These are phyloP conservation scores for Lochmaea capreae DNA, from an alignment of 2,888 invertebrate species.

Conservation along the genomic window DNA sequence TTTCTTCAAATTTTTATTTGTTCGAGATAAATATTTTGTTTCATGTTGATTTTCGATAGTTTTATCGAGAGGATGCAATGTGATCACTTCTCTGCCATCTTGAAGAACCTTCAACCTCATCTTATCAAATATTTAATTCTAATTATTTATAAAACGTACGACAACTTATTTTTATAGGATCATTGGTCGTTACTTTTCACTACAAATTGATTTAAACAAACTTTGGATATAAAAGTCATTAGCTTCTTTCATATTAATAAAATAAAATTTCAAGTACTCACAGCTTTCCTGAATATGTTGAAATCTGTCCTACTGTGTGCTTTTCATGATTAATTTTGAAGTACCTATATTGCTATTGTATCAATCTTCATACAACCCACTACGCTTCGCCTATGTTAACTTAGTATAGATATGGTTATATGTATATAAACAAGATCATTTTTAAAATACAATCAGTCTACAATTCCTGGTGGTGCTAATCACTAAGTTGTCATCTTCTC, in stretches of 20 bases:
- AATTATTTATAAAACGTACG: background rate
- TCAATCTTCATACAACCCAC: background rate
- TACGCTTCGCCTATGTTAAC: background rate
- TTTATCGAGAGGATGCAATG: slow-evolving; percentile 11
- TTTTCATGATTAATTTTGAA: background rate
- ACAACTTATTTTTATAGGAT: background rate
- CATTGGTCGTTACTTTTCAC: background rate
- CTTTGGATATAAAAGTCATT: too few relatives aligned
- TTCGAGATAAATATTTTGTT: slow-evolving; percentile 14
- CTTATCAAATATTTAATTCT: background rate
- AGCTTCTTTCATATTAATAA: too few relatives aligned
- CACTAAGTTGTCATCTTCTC: background rate
- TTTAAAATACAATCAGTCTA: slow-evolving; percentile 21
- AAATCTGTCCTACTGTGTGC: background rate
- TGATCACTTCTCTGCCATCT: slow-evolving; percentile 4
- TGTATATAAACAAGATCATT: slow-evolving; percentile 23
- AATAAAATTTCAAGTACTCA: too few relatives aligned
- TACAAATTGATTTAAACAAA: too few relatives aligned
- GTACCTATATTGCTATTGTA: background rate
- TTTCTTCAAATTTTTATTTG: slow-evolving; percentile 21
- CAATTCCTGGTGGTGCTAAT: background rate
- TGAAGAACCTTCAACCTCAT: slow-evolving; percentile 22
- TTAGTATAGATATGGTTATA: background rate
- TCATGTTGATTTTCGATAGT: slow-evolving; percentile 19
- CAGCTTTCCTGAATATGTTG: too few relatives aligned